These are phyloP conservation scores for Agrochola lychnidis DNA, from an alignment of 2,888 invertebrate genomes.

Conservation along the genomic window DNA sequence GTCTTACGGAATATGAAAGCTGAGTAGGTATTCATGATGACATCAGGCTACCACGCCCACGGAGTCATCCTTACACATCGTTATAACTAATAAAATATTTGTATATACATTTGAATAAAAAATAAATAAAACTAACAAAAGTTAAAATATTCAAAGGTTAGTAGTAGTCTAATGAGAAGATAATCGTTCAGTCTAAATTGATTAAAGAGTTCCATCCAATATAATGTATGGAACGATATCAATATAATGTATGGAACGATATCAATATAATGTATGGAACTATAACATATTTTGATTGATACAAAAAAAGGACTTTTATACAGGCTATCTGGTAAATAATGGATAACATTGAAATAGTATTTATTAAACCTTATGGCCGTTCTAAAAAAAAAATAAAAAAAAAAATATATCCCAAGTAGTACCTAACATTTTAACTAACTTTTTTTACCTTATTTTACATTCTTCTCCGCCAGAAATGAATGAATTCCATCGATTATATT, in stretches of 20 bases:
- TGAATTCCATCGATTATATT: too few species aligned
- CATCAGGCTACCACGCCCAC: conserved; percentile 64
- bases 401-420: too few species aligned
- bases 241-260: neutral
- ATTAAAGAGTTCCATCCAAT: conserved; percentile 8
- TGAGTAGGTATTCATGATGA: conserved; percentile 53
- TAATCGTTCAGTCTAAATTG: conserved; percentile 20
- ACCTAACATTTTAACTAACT: too few species aligned
- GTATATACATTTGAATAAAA: conserved; percentile 53
- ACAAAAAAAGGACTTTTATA: too few species aligned
- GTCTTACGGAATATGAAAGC: conserved; percentile 60
- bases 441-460: too few species aligned
- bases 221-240: too few species aligned
- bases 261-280: neutral
- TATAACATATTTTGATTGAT: conserved; percentile 1
- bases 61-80: conserved; percentile 46
- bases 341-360: too few species aligned
- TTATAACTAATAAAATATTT: conserved; percentile 59
- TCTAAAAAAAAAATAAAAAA: too few species aligned
- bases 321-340: too few species aligned
- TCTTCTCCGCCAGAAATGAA: too few species aligned
- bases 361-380: too few species aligned
- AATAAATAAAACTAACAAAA: conserved; percentile 44
- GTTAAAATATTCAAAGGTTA: conserved; percentile 31
- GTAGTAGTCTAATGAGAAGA: conserved; percentile 45